These are phyloP conservation scores for Melangyna quadrimaculata DNA, from an alignment of 2,888 invertebrate genomes.

Conservation along the genomic window DNA sequence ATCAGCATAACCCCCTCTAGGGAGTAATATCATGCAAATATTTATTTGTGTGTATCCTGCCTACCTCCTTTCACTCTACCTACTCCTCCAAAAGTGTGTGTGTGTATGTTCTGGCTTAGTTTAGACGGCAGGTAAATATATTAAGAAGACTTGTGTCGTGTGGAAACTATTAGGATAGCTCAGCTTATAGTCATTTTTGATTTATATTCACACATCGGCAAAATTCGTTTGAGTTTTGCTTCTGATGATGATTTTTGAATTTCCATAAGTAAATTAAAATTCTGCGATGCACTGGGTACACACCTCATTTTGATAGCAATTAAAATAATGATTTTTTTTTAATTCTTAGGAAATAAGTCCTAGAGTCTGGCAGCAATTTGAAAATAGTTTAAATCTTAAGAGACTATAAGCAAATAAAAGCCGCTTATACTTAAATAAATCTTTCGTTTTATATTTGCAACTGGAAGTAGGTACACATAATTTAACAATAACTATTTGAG, in stretches of 20 bases:
- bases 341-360: background rate
- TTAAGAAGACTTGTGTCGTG: background rate
- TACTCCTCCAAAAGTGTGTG: background rate
- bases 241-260: background rate
- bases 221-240: background rate
- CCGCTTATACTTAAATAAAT: no score
- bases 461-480: no score
- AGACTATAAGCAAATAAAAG: no score
- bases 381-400: no score
- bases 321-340: background rate
- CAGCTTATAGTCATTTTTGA: background rate
- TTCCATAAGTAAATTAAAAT: background rate
- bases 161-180: background rate
- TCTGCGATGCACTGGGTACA: no score
- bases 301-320: background rate
- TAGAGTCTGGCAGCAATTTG: no score
- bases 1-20: background rate
- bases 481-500: no score
- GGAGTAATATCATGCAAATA: constrained; percentile 42
- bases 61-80: background rate
- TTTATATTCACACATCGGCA: background rate
- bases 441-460: no score
- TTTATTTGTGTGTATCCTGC: background rate
- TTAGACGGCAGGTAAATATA: background rate
- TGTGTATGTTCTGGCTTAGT: background rate